A percentile compares a stretch with the other conserved stretches of the same genome.
phyloP scores from a whole-genome alignment of 2,113 vertebrate species.

The Anolis carolinensis region DNA sequence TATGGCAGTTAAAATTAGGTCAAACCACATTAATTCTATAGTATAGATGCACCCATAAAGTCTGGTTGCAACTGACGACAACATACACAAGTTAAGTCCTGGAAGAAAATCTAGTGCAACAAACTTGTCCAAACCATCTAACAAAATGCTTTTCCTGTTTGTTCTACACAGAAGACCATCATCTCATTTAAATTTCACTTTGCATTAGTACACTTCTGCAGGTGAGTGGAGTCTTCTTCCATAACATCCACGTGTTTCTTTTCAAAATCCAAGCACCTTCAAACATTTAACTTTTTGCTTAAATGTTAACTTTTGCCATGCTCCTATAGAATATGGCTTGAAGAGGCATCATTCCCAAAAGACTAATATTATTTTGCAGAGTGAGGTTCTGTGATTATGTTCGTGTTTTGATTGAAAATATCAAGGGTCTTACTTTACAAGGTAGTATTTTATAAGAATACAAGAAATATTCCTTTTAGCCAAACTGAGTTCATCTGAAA shows the following conservation, averaged over 20 bases:
- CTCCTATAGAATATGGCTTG: background rate
- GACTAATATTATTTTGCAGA: background rate
- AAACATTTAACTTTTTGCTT: background rate
- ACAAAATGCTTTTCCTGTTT: conserved; percentile 58
- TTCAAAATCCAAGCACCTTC: background rate
- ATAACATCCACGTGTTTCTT: background rate
- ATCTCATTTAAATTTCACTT: conserved; percentile 67
- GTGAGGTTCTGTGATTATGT: background rate
- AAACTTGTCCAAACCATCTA: conserved; percentile 34
- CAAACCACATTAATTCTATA: too few species aligned
- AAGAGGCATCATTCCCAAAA: background rate
- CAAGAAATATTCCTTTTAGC: conserved; percentile 57
- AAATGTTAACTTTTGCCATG: background rate
- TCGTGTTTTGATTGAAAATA: background rate
- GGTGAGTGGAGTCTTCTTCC: background rate
- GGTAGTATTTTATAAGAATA: conserved; percentile 57
- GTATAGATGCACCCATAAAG: too few species aligned
- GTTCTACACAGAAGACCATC: conserved; percentile 47
- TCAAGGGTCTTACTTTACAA: conserved; percentile 50
- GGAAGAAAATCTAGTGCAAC: conserved; percentile 44
- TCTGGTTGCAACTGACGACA: conserved; percentile 74
- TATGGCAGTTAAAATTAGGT: too few species aligned
- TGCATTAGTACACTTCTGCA: conserved; percentile 72
- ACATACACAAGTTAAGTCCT: conserved; percentile 44
- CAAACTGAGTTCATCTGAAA: conserved; percentile 60